These are phyloP conservation scores for Oreochromis spilurus DNA, from an alignment of 2,113 vertebrate species.

Conservation along the genomic window DNA sequence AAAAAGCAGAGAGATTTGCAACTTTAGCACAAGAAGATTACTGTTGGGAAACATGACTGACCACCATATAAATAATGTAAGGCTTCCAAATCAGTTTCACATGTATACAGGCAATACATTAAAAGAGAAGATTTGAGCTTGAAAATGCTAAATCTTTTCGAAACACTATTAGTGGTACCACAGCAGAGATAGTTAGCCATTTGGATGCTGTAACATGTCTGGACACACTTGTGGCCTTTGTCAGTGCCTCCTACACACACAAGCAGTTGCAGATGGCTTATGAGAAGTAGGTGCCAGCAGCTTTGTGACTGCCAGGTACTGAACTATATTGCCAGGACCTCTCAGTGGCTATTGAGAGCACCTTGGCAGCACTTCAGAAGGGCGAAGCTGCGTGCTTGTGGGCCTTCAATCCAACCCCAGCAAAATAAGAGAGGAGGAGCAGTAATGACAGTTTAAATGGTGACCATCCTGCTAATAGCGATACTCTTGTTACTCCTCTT, in stretches of 20 bases:
- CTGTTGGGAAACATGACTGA: background rate
- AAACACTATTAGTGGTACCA: background rate
- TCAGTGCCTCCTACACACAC: conserved; percentile 29
- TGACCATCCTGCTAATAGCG: background rate
- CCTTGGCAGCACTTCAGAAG: conserved; percentile 48
- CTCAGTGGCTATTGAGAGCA: conserved; percentile 42
- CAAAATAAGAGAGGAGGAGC: conserved; percentile 15
- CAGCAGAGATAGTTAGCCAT: background rate
- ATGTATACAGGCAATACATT: background rate
- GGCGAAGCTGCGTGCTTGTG: conserved; percentile 3
- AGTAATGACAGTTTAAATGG: conserved; percentile 1
- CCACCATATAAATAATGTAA: background rate
- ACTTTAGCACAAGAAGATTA: background rate
- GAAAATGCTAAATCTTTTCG: background rate
- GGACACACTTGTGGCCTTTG: conserved; percentile 48
- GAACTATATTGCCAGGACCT: conserved; percentile 41
- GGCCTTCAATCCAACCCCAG: conserved; percentile 3
- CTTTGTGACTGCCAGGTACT: conserved; percentile 54
- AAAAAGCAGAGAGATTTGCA: background rate
- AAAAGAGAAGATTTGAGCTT: background rate
- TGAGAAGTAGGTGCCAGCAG: conserved; percentile 38
- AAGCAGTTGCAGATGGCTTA: conserved; percentile 61
- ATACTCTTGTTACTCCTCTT: background rate
- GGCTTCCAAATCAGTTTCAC: background rate
- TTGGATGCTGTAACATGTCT: conserved; percentile 27